Evolutionary conservation across 2,113 vertebrate species (phyloP).

Genomic region (Sterrhoptilus dennistouni): DNA sequence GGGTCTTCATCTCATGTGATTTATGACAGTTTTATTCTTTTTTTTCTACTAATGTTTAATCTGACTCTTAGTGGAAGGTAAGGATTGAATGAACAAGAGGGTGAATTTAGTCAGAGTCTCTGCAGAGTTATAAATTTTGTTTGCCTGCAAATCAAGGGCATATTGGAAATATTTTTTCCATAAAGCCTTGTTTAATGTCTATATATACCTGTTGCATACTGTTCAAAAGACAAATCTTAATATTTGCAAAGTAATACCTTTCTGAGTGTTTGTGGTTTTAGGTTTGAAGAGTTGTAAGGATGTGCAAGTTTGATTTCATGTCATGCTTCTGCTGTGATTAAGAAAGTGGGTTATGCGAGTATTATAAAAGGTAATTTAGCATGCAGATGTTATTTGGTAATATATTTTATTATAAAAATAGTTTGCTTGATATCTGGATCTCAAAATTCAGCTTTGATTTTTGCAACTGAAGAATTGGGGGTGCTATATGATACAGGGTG

Average conservation of each 20-base stretch:
- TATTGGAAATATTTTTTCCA: neutral
- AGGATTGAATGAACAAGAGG: neutral
- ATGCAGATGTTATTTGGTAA: neutral
- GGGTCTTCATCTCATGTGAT: neutral
- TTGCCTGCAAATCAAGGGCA: neutral
- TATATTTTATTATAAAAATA: neutral
- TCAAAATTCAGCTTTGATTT: neutral
- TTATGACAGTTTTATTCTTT: neutral
- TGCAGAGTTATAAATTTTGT: neutral
- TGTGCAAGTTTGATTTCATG: neutral
- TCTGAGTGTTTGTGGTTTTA: neutral
- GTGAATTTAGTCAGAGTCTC: neutral
- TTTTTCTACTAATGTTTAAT: neutral
- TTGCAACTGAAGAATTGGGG: neutral
- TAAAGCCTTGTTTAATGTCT: neutral
- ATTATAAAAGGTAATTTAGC: neutral
- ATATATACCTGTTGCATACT: neutral
- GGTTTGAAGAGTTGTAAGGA: neutral
- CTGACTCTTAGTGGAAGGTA: neutral
- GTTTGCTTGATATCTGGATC: neutral
- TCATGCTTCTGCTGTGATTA: neutral
- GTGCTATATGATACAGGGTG: rapidly evolving
- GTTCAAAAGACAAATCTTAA: neutral
- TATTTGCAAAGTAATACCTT: neutral
- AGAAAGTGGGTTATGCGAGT: neutral